These are phyloP conservation scores for Zaprionus ornatus DNA, from an alignment of 1,140 invertebrate species.

Conservation along the genomic window DNA sequence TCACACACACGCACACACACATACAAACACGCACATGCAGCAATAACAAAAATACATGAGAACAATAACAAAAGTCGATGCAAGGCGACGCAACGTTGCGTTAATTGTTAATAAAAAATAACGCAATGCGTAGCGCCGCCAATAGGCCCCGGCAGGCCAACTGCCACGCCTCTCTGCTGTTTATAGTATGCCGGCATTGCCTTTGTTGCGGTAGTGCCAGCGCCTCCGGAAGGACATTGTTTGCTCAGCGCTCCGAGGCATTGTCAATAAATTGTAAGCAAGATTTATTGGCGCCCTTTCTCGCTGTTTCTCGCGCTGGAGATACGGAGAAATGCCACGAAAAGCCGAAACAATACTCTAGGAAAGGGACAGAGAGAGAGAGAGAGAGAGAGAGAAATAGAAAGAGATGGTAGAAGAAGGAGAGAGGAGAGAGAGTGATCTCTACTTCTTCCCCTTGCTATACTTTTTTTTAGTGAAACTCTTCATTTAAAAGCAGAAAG, in stretches of 20 bases:
- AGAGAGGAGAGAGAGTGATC: neutral
- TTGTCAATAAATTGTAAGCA: slow-evolving; percentile 81
- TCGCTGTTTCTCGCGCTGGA: neutral
- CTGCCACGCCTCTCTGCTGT: neutral
- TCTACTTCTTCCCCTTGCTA: neutral
- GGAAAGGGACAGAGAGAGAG: neutral
- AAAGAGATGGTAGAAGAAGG: too few species aligned
- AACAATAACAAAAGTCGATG: slow-evolving; percentile 16
- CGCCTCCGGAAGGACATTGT: slow-evolving; percentile 73
- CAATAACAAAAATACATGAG: neutral
- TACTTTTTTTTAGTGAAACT: neutral
- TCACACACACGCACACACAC: slow-evolving; percentile 21
- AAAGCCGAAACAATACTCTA: neutral
- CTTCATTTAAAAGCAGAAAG: too few species aligned
- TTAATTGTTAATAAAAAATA: slow-evolving; percentile 72
- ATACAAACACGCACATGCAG: slow-evolving; percentile 7
- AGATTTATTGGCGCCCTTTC: slow-evolving; percentile 61
- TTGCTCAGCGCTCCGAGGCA: slow-evolving; percentile 72
- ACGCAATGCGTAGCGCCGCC: slow-evolving; percentile 22
- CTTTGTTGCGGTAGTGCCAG: slow-evolving; percentile 48
- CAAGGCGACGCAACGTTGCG: slow-evolving; percentile 20
- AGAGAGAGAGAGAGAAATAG: neutral
- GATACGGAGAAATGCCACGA: slow-evolving; percentile 18
- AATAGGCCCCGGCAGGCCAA: neutral
- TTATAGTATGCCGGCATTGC: slow-evolving; percentile 17